Evolutionary conservation across 2,113 vertebrate genomes (phyloP), one percentile per base, ranked within the genome.

Genomic region (Poeciliopsis turrubarensis): DNA sequence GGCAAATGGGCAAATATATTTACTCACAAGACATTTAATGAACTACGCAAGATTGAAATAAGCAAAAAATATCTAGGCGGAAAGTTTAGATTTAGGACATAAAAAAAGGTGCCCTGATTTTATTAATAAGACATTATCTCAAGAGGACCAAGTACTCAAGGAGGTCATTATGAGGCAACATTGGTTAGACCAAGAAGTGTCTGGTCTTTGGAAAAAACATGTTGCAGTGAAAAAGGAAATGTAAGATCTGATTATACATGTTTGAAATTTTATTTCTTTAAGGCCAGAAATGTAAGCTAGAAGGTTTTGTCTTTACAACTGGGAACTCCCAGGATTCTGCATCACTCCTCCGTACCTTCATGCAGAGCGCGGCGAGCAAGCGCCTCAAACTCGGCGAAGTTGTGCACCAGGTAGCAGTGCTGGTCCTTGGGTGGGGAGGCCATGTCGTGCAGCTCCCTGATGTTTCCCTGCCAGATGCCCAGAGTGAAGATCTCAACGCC

Each of bases 391-490:
- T 99, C 98, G 0, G 95, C 94, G 65, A 99, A 99, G 94, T 96
- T 98, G 93, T 98, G 96, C 60, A 99, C 95, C 72, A 99, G 90
- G 81, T 97, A 99, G 88, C 98, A 99, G 78, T 99, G 98, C 67
- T 99, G 96, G 64, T 99, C 97, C 80, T 98, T 99, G 30, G 97
- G 97, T 8, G 93, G 88, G 0, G 98, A 99, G 39, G 97, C 97
- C 97, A 99, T 99, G 87, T 99, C 98, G 29, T 98, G 97, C 25
- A 99, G 94, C 65, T 99, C 98, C 68, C 96, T 93, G 76, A 98
- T 97, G 84, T 99, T 99, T 0, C 98, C 98, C 85, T 99, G 97
- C 97, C 97, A 99, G 91, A 99, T 99, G 37, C 98, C 98, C 65
- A 99, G 93, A 0, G 98, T 99, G 91, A 98, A 99, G 92, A 99